These are phyloP conservation scores for Apteryx owenii DNA, from an alignment of 2,113 vertebrate species.

Conservation along the genomic window DNA sequence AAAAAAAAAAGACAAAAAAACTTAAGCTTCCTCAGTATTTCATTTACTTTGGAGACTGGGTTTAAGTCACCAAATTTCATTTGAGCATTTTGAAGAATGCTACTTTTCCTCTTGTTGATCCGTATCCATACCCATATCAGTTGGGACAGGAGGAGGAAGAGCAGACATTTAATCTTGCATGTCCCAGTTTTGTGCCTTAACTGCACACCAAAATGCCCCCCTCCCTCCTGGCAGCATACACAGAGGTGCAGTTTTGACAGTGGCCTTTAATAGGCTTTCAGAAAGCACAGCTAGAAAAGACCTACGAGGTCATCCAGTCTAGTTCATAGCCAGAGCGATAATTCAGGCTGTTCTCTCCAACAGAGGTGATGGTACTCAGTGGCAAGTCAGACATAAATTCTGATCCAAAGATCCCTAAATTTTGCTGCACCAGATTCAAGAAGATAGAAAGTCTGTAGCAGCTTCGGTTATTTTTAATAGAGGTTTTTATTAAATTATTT, in stretches of 20 bases:
- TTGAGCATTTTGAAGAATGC: background rate
- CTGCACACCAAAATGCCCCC: background rate
- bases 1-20: background rate
- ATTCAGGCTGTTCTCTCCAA: slow-evolving; percentile 30
- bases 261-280: background rate
- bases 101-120: background rate
- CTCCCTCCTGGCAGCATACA: background rate
- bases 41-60: background rate
- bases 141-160: background rate
- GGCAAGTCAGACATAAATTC: slow-evolving; percentile 40
- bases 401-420: slow-evolving; percentile 15
- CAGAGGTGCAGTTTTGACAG: background rate
- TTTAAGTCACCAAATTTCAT: background rate
- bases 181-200: background rate
- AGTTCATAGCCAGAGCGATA: background rate
- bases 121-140: background rate
- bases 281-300: slow-evolving; percentile 6
- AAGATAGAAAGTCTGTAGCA: background rate
- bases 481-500: background rate
- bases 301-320: slow-evolving; percentile 33
- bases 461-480: background rate
- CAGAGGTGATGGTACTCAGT: background rate
- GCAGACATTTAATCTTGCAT: background rate
- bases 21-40: background rate
- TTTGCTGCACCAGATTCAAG: background rate